A percentile compares a stretch with the other conserved stretches of the same genome.
These are phyloP conservation scores for Campopleginae sp. DNA, from an alignment of 2,888 invertebrate genomes.

Conservation along the genomic window DNA sequence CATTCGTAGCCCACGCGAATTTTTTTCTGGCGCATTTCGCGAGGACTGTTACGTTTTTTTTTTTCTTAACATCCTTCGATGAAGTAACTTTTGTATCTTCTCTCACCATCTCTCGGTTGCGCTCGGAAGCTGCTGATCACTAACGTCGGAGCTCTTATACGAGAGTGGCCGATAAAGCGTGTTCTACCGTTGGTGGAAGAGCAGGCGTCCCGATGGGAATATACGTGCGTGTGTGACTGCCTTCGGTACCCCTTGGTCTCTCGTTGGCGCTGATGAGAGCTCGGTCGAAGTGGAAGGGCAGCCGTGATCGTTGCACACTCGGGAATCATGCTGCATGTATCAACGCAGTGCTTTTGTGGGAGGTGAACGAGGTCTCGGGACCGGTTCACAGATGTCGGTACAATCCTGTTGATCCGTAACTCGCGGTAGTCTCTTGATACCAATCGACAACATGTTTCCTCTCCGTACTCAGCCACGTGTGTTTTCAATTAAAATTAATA, in stretches of 20 bases:
- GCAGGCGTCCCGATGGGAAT: slow-evolving; percentile 40
- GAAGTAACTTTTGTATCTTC: slow-evolving; percentile 40
- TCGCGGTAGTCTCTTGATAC: slow-evolving; percentile 46
- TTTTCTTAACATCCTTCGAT: slow-evolving; percentile 42
- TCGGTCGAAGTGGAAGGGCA: slow-evolving; percentile 62
- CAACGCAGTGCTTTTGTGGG: slow-evolving; percentile 53
- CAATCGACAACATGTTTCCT: slow-evolving; percentile 23
- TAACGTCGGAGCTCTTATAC: slow-evolving; percentile 67
- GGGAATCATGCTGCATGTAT: slow-evolving; percentile 50
- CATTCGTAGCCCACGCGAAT: not conserved
- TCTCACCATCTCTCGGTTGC: slow-evolving; percentile 81
- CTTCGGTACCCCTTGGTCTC: slow-evolving; percentile 32
- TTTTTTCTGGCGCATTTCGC: not conserved
- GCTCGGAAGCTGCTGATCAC: slow-evolving; percentile 78
- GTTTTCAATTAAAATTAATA: not conserved
- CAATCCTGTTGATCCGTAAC: slow-evolving; percentile 62
- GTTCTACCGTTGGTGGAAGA: slow-evolving; percentile 68
- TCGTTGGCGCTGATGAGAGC: slow-evolving; percentile 40
- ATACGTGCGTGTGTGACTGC: slow-evolving; percentile 46
- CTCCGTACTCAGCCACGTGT: slow-evolving; percentile 1
- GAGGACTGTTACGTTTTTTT: slow-evolving; percentile 16
- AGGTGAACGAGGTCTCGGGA: slow-evolving; percentile 76
- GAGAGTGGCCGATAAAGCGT: slow-evolving; percentile 79
- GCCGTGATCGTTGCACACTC: slow-evolving; percentile 57
- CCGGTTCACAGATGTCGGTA: slow-evolving; percentile 83